phyloP scores from a whole-genome alignment of 2,797 vertebrate species.

The Heterohyrax brucei region DNA sequence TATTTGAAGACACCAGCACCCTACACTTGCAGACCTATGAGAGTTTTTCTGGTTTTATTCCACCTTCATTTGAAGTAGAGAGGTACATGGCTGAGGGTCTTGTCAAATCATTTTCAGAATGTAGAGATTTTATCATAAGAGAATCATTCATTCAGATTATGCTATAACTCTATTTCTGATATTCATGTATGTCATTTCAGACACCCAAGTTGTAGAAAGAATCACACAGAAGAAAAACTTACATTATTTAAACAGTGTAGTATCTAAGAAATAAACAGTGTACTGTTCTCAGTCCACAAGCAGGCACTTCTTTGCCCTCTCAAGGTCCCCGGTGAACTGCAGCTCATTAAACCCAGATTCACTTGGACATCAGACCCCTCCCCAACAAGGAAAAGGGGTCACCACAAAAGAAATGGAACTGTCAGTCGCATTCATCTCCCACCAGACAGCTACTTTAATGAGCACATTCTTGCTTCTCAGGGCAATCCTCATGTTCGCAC shows the following conservation, averaged over 20 bases:
- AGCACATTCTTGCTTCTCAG: slow-evolving; percentile 83
- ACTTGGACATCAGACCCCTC: slow-evolving; percentile 64
- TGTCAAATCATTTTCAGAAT: slow-evolving; percentile 59
- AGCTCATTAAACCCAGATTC: slow-evolving; percentile 78
- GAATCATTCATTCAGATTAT: slow-evolving; percentile 51
- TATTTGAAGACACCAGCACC: slow-evolving; percentile 65
- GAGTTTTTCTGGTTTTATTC: slow-evolving; percentile 59
- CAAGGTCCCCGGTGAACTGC: slow-evolving; percentile 77
- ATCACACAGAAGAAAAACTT: slow-evolving; percentile 34
- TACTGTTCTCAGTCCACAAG: slow-evolving; percentile 41
- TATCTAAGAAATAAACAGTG: slow-evolving; percentile 57
- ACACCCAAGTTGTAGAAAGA: slow-evolving; percentile 2
- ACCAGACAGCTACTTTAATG: slow-evolving; percentile 90
- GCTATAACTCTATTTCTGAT: background rate
- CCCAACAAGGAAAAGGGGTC: slow-evolving; percentile 84
- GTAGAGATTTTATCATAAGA: slow-evolving; percentile 34
- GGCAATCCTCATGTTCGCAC: slow-evolving; percentile 77
- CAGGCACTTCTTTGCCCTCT: slow-evolving; percentile 61
- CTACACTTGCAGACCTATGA: background rate
- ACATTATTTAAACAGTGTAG: slow-evolving; percentile 56
- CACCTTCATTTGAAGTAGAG: slow-evolving; percentile 71
- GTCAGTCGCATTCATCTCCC: slow-evolving; percentile 74
- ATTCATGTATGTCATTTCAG: slow-evolving; percentile 24
- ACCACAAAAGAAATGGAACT: slow-evolving; percentile 82
- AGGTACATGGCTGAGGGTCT: slow-evolving; percentile 52